Base-by-base conservation (phyloP, 23 tunicate genomes). In the Trididemnum nubilum region DNA sequence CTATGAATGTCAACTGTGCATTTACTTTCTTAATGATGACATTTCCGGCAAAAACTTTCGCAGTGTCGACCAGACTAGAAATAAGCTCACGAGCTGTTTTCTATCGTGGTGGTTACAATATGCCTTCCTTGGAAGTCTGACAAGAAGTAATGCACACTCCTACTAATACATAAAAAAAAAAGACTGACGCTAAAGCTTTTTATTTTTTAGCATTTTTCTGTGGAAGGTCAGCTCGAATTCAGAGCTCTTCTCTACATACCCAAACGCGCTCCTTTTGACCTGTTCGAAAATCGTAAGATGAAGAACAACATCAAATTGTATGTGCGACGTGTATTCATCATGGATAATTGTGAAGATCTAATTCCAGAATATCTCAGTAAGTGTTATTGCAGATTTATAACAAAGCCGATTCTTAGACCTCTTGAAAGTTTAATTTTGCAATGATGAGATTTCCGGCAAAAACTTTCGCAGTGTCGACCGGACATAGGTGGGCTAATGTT, bases 311-410 rank as follows among this genome's bases (percentile, higher is more conserved):
- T 93, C 81, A 93, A 93, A 74, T 59, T 93, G 89, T 93, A 93
- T 74, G 98, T 93, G 33, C 74, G 98, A 28, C 80, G 98, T 36
- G 98, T 93, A 4, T 94, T 94, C 84, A 94, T 94, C 85, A 94
- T 93, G 98, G 95, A 94, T 78, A 89, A 94, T 84, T 94, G 98
- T 60, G 98, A 94, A 50, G 98, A 94, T 33, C 85, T 94, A 0
- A 94, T 94, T 51, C 98, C 98, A 1, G 98, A 94, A 71, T 94
- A 94, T 64, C 76, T 94, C 21, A 94, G 98, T 93, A 79, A 87
- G 97, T 82, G 1, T 49, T 49, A 18, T n/a, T n/a, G n/a, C n/a
- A n/a, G n/a, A n/a, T n/a, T n/a, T n/a, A n/a, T n/a, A n/a, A n/a
- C n/a, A n/a, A n/a, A n/a, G n/a, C n/a, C n/a, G n/a, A n/a, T n/a